These are phyloP conservation scores for Aphelenchoides avenae DNA, from an alignment of 1,140 invertebrate genomes.

Conservation along the genomic window DNA sequence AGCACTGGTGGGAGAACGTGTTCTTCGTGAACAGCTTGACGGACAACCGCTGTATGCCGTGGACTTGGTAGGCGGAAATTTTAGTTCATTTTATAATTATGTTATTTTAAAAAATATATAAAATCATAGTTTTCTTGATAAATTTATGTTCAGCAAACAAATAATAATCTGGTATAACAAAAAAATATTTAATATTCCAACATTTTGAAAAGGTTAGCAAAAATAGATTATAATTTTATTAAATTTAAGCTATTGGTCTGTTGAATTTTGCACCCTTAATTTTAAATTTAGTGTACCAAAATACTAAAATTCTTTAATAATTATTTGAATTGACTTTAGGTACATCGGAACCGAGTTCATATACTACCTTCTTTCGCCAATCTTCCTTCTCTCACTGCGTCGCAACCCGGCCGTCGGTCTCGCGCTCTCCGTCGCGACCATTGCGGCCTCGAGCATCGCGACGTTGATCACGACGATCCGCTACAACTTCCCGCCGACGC, in stretches of 20 bases:
- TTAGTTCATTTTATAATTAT: too few species aligned
- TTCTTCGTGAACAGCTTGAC: slow-evolving; percentile 52
- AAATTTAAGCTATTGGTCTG: too few species aligned
- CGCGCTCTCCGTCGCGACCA: slow-evolving; percentile 27
- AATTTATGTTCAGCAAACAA: too few species aligned
- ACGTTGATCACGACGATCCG: slow-evolving; percentile 47
- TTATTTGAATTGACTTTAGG: slow-evolving; percentile 12
- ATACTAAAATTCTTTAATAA: too few species aligned
- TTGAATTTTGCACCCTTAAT: too few species aligned
- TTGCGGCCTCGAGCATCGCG: slow-evolving; percentile 35
- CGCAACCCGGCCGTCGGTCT: slow-evolving; percentile 42
- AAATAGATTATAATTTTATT: too few species aligned
- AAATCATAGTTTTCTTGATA: too few species aligned
- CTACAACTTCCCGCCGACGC: slow-evolving; percentile 58
- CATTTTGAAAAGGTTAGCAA: too few species aligned
- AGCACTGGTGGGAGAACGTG: slow-evolving; percentile 57
- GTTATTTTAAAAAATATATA: too few species aligned
- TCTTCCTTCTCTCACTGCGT: slow-evolving; percentile 53
- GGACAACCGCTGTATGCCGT: slow-evolving; percentile 58
- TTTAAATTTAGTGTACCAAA: too few species aligned
- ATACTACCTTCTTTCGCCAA: slow-evolving; percentile 56
- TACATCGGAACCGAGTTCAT: slow-evolving; percentile 59
- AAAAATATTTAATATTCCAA: too few species aligned
- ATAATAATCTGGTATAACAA: too few species aligned
- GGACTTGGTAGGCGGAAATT: slow-evolving; percentile 58